Base-by-base conservation (phyloP, 1,140 invertebrate genomes). In the Panagrolaimus sp. region DNA sequence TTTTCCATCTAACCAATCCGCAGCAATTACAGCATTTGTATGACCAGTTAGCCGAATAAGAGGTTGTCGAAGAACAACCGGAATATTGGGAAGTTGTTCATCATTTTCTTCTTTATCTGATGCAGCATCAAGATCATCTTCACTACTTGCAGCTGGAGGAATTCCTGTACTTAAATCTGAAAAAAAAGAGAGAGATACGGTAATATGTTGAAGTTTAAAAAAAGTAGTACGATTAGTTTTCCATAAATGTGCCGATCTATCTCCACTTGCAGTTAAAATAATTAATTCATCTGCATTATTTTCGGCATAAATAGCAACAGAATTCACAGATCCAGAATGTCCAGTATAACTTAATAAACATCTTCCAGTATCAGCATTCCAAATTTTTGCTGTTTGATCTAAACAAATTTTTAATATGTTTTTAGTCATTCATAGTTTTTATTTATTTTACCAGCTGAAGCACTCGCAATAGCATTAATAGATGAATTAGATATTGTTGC, bases 171-270 rank as follows among this genome's bases (percentile, higher is more conserved):
- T 44, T 23, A 46, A 65, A 65, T 42, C 45, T 65, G 25, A 25
- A 44, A 44, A 65, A 8, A 38, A 71, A 43, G 23, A n/a, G n/a
- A n/a, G n/a, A n/a, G n/a, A n/a, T 20, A 38, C 44, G 4, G 2
- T 38, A 31, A 8, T 25, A 13, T 73, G 51, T 25, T 43, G 38
- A 31, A 1, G n/a, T 23, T 43, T 38, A 48, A 46, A 62, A 48
- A 45, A 47, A 67, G 57, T 62, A 42, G 64, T 67, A 65, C 51
- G 51, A 48, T 76, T 63, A 62, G 78, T 76, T 42, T 83, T 79
- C 96, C 96, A 99, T 3, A 99, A 90, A 84, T 99, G 96, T 42
- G 92, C 91, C 5, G 91, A 90, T 76, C 90, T 89, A 85, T 98
- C 96, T 1, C 96, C 96, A 79, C 92, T 93, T 7, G 91, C 90